Percentiles rank a stretch among this genome's conserved stretches.
Evolutionary conservation across 2,888 invertebrate species (phyloP).

Genomic region (Drosophila falleni): DNA sequence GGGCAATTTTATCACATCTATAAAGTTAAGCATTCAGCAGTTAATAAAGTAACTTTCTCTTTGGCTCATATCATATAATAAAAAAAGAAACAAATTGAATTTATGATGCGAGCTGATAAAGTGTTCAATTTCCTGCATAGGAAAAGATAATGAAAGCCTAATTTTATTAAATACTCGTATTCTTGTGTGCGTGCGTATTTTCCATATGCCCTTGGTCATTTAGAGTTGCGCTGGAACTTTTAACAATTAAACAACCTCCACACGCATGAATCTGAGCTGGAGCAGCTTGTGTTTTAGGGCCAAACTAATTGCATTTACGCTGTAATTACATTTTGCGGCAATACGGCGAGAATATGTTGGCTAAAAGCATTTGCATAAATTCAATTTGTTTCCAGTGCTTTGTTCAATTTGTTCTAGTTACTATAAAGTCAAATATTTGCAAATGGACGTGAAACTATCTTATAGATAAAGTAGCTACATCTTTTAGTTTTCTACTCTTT

Average conservation of each 20-base stretch:
- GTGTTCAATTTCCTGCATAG: background rate
- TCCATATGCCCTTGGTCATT: background rate
- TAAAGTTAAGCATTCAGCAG: too few relatives aligned
- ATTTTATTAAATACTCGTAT: conserved; percentile 5
- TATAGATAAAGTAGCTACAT: conserved; percentile 11
- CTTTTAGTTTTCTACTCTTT: background rate
- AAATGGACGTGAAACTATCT: conserved; percentile 3
- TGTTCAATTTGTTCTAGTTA: conserved; percentile 12
- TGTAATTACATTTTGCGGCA: conserved; percentile 48
- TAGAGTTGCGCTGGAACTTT: conserved; percentile 9
- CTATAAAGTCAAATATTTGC: background rate
- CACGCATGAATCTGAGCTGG: background rate
- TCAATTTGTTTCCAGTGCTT: conserved; percentile 20
- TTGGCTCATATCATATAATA: background rate
- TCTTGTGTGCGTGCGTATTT: background rate
- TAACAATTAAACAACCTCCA: conserved; percentile 10
- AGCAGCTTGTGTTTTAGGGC: conserved; percentile 13
- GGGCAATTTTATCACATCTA: too few relatives aligned
- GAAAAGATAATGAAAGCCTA: background rate
- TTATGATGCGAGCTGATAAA: background rate
- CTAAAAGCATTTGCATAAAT: conserved; percentile 47
- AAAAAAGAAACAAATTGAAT: background rate
- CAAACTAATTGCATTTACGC: conserved; percentile 46
- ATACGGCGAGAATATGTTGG: conserved; percentile 12
- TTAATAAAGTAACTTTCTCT: background rate